Evolutionary conservation across 2,888 invertebrate species (phyloP), one percentile per base, ranked within the genome.

Genomic region (Microplitis deprimator): DNA sequence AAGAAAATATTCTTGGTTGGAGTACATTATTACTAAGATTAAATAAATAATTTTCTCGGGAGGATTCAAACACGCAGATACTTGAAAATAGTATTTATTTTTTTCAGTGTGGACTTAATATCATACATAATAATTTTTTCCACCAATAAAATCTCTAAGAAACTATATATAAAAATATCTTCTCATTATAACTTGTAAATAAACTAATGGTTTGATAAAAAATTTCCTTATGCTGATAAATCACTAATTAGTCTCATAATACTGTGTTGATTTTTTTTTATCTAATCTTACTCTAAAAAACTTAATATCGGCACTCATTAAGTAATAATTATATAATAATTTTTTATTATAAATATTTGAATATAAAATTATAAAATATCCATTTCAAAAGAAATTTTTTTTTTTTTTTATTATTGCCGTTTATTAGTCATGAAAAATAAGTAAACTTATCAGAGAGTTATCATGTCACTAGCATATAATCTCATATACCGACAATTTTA

Each of bases 71-170:
- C n/a, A n/a, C n/a, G n/a, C n/a, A n/a, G n/a, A n/a, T n/a, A n/a
- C n/a, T n/a, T n/a, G n/a, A n/a, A n/a, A n/a, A n/a, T n/a, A n/a
- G n/a, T n/a, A n/a, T n/a, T n/a, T n/a, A n/a, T n/a, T n/a, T n/a
- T n/a, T n/a, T n/a, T n/a, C n/a, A n/a, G n/a, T n/a, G n/a, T n/a
- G n/a, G n/a, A 29, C 29, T 29, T 29, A 29, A 29, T 29, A 29
- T 29, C 4, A 29, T 4, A 29, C 29, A 50, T 3, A 50, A 50
- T 4, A 50, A 6, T 50, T 8, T 50, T 50, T 50, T 50, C 13
- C 50, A 50, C 8, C 13, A 1, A 5, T 50, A 89, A 89, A 71
- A 82, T 84, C 8, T 50, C 8, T 13, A 13, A 8, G 13, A 13
- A 8, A 50, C 13, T 13, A 50, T 13, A 6, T 10, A 8, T 6